A percentile compares a stretch with the other conserved stretches of the same genome.
Conservation (phyloP, 2,113 vertebrate genomes). For the Geococcyx californianus region DNA sequence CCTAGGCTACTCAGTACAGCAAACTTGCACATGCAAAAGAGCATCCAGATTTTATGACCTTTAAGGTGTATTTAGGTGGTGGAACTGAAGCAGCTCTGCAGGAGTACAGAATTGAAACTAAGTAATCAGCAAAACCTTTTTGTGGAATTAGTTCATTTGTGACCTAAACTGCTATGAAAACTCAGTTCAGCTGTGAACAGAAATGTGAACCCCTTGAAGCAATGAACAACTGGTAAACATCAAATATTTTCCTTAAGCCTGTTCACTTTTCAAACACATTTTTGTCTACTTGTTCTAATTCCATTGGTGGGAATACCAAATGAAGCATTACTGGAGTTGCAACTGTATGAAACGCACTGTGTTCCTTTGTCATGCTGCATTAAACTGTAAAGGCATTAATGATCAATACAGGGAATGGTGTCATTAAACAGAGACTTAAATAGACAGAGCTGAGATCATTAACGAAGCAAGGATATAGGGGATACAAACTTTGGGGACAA, state of each 20-base stretch:
- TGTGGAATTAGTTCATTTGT: not conserved
- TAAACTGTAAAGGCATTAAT: conserved; percentile 22
- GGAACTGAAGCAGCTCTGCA: not conserved
- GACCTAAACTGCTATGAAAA: not conserved
- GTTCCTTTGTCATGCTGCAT: conserved; percentile 19
- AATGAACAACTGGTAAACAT: not conserved
- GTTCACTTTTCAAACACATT: not conserved
- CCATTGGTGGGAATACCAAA: not conserved
- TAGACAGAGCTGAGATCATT: not conserved
- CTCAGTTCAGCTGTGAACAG: not conserved
- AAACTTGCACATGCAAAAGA: not conserved
- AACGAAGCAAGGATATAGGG: not conserved
- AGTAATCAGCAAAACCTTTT: not conserved
- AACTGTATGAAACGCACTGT: not conserved
- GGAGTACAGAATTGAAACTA: not conserved
- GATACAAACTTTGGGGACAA: not conserved
- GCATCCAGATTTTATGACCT: not conserved
- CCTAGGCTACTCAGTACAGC: not conserved
- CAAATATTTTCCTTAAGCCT: not conserved
- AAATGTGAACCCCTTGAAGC: not conserved
- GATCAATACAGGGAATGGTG: not conserved
- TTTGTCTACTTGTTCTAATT: not conserved
- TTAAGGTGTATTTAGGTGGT: not conserved
- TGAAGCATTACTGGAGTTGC: not conserved
- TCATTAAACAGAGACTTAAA: conserved; percentile 22